These are phyloP conservation scores for Xylota sylvarum DNA, from an alignment of 2,888 invertebrate species.

Conservation along the genomic window DNA sequence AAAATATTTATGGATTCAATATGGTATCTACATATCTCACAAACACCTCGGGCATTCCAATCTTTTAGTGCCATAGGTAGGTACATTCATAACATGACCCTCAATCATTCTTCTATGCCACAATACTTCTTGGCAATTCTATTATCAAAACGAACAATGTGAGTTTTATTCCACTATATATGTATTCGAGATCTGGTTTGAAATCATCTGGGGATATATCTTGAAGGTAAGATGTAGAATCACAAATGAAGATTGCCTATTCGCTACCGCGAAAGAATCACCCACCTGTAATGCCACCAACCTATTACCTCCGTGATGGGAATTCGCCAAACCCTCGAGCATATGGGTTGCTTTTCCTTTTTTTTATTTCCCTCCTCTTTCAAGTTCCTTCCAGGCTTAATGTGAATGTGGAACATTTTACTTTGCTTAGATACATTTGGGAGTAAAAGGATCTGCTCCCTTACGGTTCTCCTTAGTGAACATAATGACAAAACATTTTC, in stretches of 20 bases:
- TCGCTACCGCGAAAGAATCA: slow-evolving; percentile 20
- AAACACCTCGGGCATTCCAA: too few species aligned
- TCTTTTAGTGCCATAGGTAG: too few species aligned
- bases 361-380: not conserved
- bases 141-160: not conserved
- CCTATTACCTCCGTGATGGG: slow-evolving; percentile 38
- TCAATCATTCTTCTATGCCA: not conserved
- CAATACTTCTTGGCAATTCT: not conserved
- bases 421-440: slow-evolving; percentile 21
- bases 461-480: not conserved
- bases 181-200: not conserved
- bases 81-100: too few species aligned
- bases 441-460: slow-evolving; percentile 32
- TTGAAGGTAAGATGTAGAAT: not conserved
- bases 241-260: slow-evolving; percentile 14
- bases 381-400: slow-evolving; percentile 19
- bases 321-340: slow-evolving; percentile 25
- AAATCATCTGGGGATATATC: not conserved
- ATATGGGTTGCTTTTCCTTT: slow-evolving; percentile 13
- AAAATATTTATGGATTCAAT: too few species aligned
- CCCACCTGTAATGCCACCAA: slow-evolving; percentile 31
- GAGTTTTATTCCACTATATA: not conserved
- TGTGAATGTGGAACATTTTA: slow-evolving; percentile 13
- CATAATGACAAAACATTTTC: slow-evolving; percentile 44
- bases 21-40: too few species aligned